Evolutionary conservation across 2,113 vertebrate species (phyloP).

Genomic region (Gallinago paraguaiae): DNA sequence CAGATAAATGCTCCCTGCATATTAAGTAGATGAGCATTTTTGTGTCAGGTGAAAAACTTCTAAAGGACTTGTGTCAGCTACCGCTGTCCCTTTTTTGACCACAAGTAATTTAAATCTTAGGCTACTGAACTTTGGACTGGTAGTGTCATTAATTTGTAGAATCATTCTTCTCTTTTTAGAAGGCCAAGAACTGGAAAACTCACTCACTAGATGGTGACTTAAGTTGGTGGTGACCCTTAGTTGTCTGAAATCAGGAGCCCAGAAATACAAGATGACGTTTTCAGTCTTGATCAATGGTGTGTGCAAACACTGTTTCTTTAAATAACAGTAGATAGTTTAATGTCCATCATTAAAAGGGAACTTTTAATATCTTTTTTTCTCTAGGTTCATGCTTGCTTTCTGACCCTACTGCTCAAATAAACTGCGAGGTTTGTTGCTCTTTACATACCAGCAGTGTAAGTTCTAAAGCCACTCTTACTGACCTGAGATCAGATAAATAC

Average conservation of each 20-base stretch:
- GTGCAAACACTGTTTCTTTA: slow-evolving; percentile 24
- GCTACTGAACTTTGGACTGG: not conserved
- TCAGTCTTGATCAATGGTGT: not conserved
- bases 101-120: not conserved
- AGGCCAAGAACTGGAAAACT: not conserved
- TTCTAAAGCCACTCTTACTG: slow-evolving; percentile 36
- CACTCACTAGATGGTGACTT: not conserved
- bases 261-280: slow-evolving; percentile 15
- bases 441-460: slow-evolving; percentile 55
- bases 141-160: not conserved
- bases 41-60: not conserved
- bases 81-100: not conserved
- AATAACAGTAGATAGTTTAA: slow-evolving; percentile 35
- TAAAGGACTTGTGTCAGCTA: not conserved
- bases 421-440: slow-evolving; percentile 41
- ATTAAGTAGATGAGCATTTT: not conserved
- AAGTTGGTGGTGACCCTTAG: not conserved
- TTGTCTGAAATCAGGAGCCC: slow-evolving; percentile 23
- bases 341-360: slow-evolving; percentile 22
- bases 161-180: not conserved
- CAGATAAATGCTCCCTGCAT: not conserved
- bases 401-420: slow-evolving; percentile 46
- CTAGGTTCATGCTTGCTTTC: not conserved
- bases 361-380: not conserved
- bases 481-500: slow-evolving; percentile 53